Conservation (phyloP, 2,113 vertebrate species). For the Circaetus gallicus region DNA sequence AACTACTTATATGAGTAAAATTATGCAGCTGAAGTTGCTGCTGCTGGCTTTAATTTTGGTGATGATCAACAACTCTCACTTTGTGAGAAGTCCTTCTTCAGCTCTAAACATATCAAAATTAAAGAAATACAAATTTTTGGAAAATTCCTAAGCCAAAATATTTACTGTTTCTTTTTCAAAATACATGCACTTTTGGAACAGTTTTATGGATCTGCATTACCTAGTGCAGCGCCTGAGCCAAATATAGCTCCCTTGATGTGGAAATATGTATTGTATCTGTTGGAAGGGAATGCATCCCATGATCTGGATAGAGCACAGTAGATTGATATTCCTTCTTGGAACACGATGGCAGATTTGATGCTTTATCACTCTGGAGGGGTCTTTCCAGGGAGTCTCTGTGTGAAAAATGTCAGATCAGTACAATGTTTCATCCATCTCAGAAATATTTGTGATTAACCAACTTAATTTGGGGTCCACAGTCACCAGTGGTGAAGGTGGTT, state of each 20-base stretch:
- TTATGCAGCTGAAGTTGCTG: neutral
- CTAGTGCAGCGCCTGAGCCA: neutral
- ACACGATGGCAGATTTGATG: neutral
- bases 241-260: neutral
- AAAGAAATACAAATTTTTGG: neutral
- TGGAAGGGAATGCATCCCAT: neutral
- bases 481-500: neutral
- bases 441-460: neutral
- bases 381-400: neutral
- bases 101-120: neutral
- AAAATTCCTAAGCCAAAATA: neutral
- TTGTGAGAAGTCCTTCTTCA: neutral
- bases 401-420: neutral
- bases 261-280: neutral
- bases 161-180: neutral
- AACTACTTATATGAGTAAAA: neutral
- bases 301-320: too few relatives aligned
- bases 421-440: neutral
- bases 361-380: neutral
- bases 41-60: neutral
- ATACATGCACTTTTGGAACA: neutral
- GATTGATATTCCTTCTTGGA: neutral
- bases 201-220: neutral
- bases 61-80: neutral
- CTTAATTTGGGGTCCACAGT: neutral